Percentiles rank a stretch among this genome's conserved stretches.
phyloP scores from a whole-genome alignment of 1,140 invertebrate species.

The Drosophila melanogaster region Release_6_plus_ISO1_MT NT_033777.3:7570501-7571000 shows the following conservation, averaged over 20 bases:
- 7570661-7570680: constrained; percentile 66
- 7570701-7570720: constrained; percentile 26
- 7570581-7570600: constrained; percentile 65
- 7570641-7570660: constrained; percentile 58
- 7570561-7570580: constrained; percentile 52
- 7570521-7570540: constrained; percentile 63
- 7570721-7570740: neutral
- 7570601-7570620: constrained; percentile 72
- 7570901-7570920: constrained; percentile 66
- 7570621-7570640: constrained; percentile 27
- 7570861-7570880: constrained; percentile 23
- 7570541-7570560: constrained; percentile 67
- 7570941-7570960: constrained; percentile 10
- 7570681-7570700: constrained; percentile 52
- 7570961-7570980: constrained; percentile 29
- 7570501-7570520: constrained; percentile 51
- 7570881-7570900: constrained; percentile 76
- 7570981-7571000: constrained; percentile 27
- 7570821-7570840: constrained; percentile 70
- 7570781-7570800: constrained; percentile 62
- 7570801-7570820: constrained; percentile 63
- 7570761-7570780: constrained; percentile 71
- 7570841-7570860: constrained; percentile 34
- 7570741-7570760: constrained; percentile 35
- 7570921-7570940: constrained; percentile 51